These are phyloP conservation scores for Gavialis gangeticus DNA, from an alignment of 2,113 vertebrate genomes.

Conservation along the genomic window DNA sequence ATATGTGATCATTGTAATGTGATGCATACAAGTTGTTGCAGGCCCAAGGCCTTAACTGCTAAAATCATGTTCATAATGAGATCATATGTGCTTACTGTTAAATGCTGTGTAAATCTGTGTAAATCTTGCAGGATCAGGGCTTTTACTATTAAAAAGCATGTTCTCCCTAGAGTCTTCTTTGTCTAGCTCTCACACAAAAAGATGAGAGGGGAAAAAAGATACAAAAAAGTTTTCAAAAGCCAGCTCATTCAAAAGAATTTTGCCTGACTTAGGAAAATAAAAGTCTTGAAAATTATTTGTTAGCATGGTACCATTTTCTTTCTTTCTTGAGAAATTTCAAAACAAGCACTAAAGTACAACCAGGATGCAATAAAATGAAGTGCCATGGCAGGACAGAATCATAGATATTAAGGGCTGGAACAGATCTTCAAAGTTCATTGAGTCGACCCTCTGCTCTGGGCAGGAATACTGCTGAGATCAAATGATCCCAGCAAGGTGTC, in stretches of 20 bases:
- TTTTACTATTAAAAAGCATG: background rate
- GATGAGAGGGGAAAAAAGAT: background rate
- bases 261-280: background rate
- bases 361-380: constrained; percentile 7
- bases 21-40: background rate
- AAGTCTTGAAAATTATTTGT: background rate
- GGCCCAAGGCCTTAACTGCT: background rate
- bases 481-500: no score
- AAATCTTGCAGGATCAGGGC: background rate
- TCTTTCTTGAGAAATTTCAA: background rate
- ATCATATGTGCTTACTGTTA: background rate
- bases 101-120: background rate
- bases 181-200: background rate
- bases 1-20: background rate
- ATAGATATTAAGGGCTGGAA: background rate
- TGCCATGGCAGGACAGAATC: background rate
- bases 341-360: background rate
- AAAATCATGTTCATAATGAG: background rate
- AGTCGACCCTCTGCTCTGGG: no score
- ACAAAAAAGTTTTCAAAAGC: background rate
- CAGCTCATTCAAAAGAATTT: background rate
- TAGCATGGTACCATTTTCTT: background rate
- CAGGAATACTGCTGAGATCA: no score
- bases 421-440: no score
- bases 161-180: background rate